Evolutionary conservation across 2,113 vertebrate species (phyloP).

Genomic region (Rhinolophus sinicus): DNA sequence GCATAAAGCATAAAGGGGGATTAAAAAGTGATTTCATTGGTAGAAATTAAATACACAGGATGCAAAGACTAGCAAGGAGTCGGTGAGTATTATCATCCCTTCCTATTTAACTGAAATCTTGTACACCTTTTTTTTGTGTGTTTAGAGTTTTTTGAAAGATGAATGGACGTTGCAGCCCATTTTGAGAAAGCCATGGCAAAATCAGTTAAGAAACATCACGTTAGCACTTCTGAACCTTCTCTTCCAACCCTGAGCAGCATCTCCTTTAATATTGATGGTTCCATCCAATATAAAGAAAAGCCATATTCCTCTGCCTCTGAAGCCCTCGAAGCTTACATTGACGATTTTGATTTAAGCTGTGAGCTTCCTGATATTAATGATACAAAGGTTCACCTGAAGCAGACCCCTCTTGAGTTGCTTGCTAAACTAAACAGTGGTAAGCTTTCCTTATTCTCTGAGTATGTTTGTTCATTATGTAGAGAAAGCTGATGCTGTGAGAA

Average conservation of each 20-base stretch:
- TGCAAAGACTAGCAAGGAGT: background rate
- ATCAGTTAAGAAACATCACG: conserved; percentile 47
- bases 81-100: background rate
- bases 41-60: background rate
- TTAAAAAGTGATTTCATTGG: background rate
- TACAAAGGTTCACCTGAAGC: conserved; percentile 48
- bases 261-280: conserved; percentile 64
- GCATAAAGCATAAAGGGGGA: background rate
- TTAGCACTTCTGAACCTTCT: conserved; percentile 52
- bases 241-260: conserved; percentile 42
- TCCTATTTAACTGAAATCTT: conserved; percentile 40
- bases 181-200: conserved; percentile 66
- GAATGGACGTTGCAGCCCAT: conserved; percentile 58
- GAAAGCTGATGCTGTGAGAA: background rate
- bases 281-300: conserved; percentile 70
- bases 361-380: conserved; percentile 37
- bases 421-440: conserved; percentile 74
- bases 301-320: conserved; percentile 69
- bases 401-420: conserved; percentile 63
- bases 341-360: conserved; percentile 69
- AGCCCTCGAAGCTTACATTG: conserved; percentile 75
- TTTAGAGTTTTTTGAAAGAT: conserved; percentile 72
- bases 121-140: conserved; percentile 29
- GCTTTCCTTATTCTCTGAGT: conserved; percentile 60
- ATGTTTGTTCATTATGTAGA: conserved; percentile 47